Evolutionary conservation across 2,113 vertebrate genomes (phyloP).

Genomic region (Chloebia gouldiae): DNA sequence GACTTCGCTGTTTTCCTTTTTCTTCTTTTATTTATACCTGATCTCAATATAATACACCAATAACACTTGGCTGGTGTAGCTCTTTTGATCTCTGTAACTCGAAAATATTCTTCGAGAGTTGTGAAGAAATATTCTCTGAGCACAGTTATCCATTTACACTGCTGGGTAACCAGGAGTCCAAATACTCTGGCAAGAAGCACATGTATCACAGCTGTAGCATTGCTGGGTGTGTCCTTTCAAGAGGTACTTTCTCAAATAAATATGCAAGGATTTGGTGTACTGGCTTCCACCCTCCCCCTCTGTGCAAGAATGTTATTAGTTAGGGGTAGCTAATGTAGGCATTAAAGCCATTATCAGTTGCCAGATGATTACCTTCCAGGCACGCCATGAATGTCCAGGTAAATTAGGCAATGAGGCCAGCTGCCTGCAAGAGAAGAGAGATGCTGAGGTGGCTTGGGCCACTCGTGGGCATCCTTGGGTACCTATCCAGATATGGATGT

Average conservation of each 20-base stretch:
- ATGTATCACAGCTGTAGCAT: not conserved
- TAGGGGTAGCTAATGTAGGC: not conserved
- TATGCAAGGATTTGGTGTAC: not conserved
- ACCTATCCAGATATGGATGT: not conserved
- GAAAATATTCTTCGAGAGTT: not conserved
- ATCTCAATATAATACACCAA: constrained; percentile 9
- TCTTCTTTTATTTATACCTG: constrained; percentile 11
- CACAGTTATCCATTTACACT: not conserved
- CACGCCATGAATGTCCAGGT: not conserved
- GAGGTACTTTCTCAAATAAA: not conserved
- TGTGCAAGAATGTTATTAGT: not conserved
- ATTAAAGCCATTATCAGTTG: not conserved
- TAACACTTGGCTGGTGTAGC: not conserved
- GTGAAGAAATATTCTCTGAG: constrained; percentile 2
- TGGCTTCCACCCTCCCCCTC: fast-evolving
- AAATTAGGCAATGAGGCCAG: not conserved
- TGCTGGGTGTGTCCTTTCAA: not conserved
- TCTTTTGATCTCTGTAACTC: constrained; percentile 47
- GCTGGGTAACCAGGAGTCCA: not conserved
- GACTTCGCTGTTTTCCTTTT: not conserved
- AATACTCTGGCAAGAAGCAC: not conserved
- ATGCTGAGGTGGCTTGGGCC: not conserved
- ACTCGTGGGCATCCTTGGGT: fast-evolving
- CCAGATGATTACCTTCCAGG: not conserved
- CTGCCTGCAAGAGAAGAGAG: not conserved